Base-by-base conservation (phyloP, 2,113 vertebrate species). In the Melanerpes formicivorus region DNA sequence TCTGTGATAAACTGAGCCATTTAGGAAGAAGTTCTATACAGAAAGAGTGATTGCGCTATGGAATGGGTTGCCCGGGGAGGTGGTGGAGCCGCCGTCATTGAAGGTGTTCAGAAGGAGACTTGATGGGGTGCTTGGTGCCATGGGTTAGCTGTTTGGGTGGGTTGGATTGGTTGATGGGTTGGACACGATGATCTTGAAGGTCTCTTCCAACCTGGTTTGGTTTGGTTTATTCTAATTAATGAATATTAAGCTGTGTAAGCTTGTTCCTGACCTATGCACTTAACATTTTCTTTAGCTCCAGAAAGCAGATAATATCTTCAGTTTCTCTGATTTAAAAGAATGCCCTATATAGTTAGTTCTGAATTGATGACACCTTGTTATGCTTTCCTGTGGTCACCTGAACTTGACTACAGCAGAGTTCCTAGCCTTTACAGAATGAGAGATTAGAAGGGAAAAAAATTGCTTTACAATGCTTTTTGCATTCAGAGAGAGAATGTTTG, bases 321-420 rank as follows among this genome's bases (percentile, higher is more conserved):
- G 1, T 66, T 77, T 60, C 18, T 71, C 10, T 63, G 40, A 32
- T 66, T 66, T 73, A 46, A 59, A 81, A 67, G n/a, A 62, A 13
- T 0, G 3, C 4, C n/a, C 13, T 65, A 44, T 16, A 25, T 10
- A 55, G n/a, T 67, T 91, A 67, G 52, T 52, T 87, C 52, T 72
- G 37, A 16, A 58, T 42, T 0, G 0, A 14, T 52, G n/a, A n/a
- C 82, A n/a, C 27, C 17, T 54, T 71, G 27, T 67, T 83, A 27
- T 0, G 12, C 54, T 86, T 90, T 78, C 30, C 37, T 76, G 71
- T 80, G 30, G 30, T 50, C 22, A 54, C 58, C 58, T 88, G 65
- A 50, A 32, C 23, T 54, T 65, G 32, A 44, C 73, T 85, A 37
- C 30, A 83, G 52, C 60, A 48, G 18, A 42, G 18, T 23, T 63